A percentile compares a stretch with the other conserved stretches of the same genome.
phyloP scores from a whole-genome alignment of 1,140 invertebrate genomes.

The Heterodera carotae region DNA sequence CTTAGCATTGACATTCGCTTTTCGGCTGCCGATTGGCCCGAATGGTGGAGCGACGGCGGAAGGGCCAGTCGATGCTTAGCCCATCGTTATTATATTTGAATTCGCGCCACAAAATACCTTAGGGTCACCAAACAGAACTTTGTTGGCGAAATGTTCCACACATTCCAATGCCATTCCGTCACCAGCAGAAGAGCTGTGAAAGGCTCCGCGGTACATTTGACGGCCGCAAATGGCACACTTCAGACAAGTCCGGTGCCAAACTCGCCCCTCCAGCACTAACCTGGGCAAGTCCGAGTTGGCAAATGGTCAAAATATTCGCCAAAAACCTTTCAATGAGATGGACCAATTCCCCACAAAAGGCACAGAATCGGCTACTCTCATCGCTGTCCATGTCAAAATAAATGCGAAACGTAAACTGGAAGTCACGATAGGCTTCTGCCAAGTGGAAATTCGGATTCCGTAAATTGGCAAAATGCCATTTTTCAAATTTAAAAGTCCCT shows the following conservation, averaged over 20 bases:
- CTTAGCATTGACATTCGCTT: slow-evolving; percentile 10
- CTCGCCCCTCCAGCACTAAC: background rate
- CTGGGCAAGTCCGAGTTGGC: background rate
- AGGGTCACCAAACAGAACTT: slow-evolving; percentile 16
- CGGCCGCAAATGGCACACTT: slow-evolving; percentile 24
- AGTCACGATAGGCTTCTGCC: slow-evolving; percentile 24
- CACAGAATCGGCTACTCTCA: slow-evolving; percentile 2
- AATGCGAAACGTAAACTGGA: slow-evolving; percentile 30
- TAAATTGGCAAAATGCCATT: background rate
- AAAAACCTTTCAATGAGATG: slow-evolving; percentile 32
- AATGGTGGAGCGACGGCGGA: background rate
- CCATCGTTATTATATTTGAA: background rate
- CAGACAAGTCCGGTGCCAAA: slow-evolving; percentile 27
- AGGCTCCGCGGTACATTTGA: slow-evolving; percentile 23
- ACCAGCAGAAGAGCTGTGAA: background rate
- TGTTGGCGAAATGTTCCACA: slow-evolving; percentile 27
- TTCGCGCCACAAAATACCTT: slow-evolving; percentile 8
- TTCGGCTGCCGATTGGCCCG: background rate
- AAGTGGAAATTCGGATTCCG: too few species aligned
- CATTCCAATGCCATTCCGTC: slow-evolving; percentile 19
- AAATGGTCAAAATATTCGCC: background rate
- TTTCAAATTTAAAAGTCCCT: background rate
- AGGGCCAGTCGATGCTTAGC: slow-evolving; percentile 23
- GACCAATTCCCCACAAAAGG: slow-evolving; percentile 14
- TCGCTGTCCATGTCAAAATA: slow-evolving; percentile 31